Percentiles rank a stretch among this genome's conserved stretches.
These are phyloP conservation scores for Anolis apletophallus DNA, from an alignment of 2,797 vertebrate genomes.

Conservation along the genomic window DNA sequence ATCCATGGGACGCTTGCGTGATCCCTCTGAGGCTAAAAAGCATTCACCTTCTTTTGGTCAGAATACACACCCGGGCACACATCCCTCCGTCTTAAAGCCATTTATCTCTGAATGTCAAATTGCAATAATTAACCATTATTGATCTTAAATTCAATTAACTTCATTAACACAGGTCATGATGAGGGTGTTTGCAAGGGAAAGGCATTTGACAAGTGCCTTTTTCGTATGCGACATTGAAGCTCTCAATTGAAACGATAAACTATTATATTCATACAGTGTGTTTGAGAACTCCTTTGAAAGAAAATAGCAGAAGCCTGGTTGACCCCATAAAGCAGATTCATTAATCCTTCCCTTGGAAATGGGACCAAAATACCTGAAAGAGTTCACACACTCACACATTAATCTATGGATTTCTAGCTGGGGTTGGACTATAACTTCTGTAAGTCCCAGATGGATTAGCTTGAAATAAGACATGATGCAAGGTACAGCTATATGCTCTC, in stretches of 20 bases:
- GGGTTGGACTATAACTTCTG: not conserved
- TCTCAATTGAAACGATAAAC: conserved; percentile 62
- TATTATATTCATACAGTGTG: conserved; percentile 52
- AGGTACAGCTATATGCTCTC: too few species aligned
- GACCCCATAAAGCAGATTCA: conserved; percentile 41
- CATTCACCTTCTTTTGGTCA: conserved; percentile 78
- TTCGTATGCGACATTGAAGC: conserved; percentile 76
- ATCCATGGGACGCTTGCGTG: conserved; percentile 90
- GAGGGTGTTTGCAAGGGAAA: conserved; percentile 83
- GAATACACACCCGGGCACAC: conserved; percentile 74
- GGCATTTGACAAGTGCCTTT: conserved; percentile 83
- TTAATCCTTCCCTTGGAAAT: conserved; percentile 39
- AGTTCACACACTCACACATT: too few species aligned
- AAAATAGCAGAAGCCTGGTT: conserved; percentile 45
- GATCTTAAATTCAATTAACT: conserved; percentile 99
- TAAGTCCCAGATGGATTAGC: not conserved
- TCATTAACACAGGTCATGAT: conserved; percentile 95
- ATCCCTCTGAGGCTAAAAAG: conserved; percentile 83
- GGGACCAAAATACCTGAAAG: not conserved
- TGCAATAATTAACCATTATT: conserved; percentile 99
- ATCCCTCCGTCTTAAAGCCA: conserved; percentile 84
- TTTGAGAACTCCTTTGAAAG: conserved; percentile 31
- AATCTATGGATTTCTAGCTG: not conserved
- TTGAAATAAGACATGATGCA: too few species aligned
- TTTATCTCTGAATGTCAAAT: conserved; percentile 98